Conservation (phyloP, 2,888 invertebrate genomes). For the Harmothoe impar region DNA sequence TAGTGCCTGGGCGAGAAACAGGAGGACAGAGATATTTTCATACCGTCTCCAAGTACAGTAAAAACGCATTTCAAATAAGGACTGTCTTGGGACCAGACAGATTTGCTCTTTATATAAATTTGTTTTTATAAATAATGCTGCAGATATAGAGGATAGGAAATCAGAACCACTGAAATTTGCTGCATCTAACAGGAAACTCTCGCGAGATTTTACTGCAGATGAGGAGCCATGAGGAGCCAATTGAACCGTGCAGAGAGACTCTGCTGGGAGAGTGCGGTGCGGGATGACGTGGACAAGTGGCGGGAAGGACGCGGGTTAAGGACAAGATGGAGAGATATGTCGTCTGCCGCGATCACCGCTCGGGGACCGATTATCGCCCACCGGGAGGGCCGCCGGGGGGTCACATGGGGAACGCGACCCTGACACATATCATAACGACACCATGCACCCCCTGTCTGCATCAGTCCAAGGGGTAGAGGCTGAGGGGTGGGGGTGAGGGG, state of each 20-base stretch:
- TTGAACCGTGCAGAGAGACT: not conserved
- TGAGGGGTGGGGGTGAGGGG: not conserved
- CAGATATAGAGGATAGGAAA: too few species aligned
- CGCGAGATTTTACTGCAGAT: not conserved
- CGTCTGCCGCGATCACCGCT: constrained; percentile 52
- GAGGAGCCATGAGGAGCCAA: not conserved
- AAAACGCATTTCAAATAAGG: too few species aligned
- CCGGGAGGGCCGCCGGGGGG: constrained; percentile 46
- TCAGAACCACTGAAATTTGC: too few species aligned
- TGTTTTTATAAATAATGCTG: too few species aligned
- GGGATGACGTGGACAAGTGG: constrained; percentile 55
- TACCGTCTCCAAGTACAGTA: too few species aligned
- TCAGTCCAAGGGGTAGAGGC: too few species aligned
- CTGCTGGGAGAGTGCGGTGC: not conserved
- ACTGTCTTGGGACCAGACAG: too few species aligned
- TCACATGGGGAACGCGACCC: constrained; percentile 16
- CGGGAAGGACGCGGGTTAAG: constrained; percentile 29
- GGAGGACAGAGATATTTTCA: too few species aligned
- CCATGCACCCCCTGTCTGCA: too few species aligned
- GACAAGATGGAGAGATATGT: constrained; percentile 50
- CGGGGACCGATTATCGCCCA: constrained; percentile 38
- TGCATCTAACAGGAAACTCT: too few species aligned
- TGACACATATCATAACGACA: constrained; percentile 32
- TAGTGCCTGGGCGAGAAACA: too few species aligned
- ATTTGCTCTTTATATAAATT: too few species aligned